Percentiles rank a stretch among this genome's conserved stretches.
Evolutionary conservation across 2,113 vertebrate species (phyloP).

Genomic region (Zeus faber): DNA sequence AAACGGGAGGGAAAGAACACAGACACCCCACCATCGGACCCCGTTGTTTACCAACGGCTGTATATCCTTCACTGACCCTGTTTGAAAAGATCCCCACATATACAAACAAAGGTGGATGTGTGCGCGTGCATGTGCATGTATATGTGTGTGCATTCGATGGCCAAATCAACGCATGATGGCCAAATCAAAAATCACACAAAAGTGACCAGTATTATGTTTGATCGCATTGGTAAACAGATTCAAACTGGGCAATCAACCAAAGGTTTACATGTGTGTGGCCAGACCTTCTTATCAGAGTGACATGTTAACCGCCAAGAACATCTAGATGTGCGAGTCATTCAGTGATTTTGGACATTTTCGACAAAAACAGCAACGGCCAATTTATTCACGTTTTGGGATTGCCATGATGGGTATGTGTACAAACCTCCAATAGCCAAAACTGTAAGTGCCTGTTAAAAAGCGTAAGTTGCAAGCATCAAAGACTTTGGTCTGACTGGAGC

Average conservation of each 20-base stretch:
- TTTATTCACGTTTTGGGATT: too few species aligned
- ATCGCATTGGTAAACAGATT: slow-evolving; percentile 49
- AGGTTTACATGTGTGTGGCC: slow-evolving; percentile 21
- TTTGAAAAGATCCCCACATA: slow-evolving; percentile 63
- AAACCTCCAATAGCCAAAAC: too few species aligned
- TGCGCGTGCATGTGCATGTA: slow-evolving; percentile 25
- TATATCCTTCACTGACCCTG: slow-evolving; percentile 61
- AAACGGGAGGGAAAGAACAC: slow-evolving; percentile 54
- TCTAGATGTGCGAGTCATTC: too few species aligned
- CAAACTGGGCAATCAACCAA: slow-evolving; percentile 41
- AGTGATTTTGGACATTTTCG: too few species aligned
- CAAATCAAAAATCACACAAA: slow-evolving; percentile 27
- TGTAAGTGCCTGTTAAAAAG: too few species aligned
- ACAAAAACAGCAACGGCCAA: too few species aligned
- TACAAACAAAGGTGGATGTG: slow-evolving; percentile 58
- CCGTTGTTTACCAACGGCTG: slow-evolving; percentile 61
- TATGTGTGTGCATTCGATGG: slow-evolving; percentile 1
- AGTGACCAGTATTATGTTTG: slow-evolving; percentile 41
- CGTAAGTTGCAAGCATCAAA: too few species aligned
- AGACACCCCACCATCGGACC: slow-evolving; percentile 53
- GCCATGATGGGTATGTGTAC: too few species aligned
- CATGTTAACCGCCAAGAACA: too few species aligned
- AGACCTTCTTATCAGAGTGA: slow-evolving; percentile 28
- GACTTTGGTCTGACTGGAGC: too few species aligned
- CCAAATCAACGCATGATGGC: slow-evolving; percentile 7